Evolutionary conservation across 2,888 invertebrate species (phyloP).

Genomic region (Odontocerum albicorne): DNA sequence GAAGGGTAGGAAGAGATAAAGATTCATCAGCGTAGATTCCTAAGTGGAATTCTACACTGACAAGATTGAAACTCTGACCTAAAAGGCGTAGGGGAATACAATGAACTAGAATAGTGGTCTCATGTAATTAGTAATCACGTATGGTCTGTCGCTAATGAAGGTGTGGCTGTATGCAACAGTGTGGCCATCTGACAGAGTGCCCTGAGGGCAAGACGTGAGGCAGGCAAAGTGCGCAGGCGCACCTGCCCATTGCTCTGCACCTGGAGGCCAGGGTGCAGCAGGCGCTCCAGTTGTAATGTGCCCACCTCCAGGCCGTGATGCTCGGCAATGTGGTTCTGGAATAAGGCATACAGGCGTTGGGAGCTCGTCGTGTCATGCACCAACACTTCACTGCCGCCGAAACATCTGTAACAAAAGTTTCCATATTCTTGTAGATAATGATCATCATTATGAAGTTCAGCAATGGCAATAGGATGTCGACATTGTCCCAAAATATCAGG

Average conservation of each 20-base stretch:
- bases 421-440: too few species aligned
- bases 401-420: conserved; percentile 31
- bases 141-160: neutral
- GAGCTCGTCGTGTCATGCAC: conserved; percentile 18
- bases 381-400: conserved; percentile 4
- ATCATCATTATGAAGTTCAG: too few species aligned
- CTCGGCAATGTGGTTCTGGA: conserved; percentile 49
- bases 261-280: conserved; percentile 48
- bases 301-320: conserved; percentile 46
- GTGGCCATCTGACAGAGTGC: conserved; percentile 31
- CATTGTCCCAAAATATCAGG: too few species aligned
- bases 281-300: conserved; percentile 46
- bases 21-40: too few species aligned
- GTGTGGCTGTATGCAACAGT: conserved; percentile 2
- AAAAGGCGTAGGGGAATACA: too few species aligned
- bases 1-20: too few species aligned
- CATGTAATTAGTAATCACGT: too few species aligned
- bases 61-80: too few species aligned
- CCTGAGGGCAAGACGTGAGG: conserved; percentile 48
- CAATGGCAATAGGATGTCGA: too few species aligned
- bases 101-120: too few species aligned
- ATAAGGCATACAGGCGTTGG: conserved; percentile 41
- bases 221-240: conserved; percentile 51
- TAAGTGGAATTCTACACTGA: too few species aligned
- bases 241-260: conserved; percentile 48